These are phyloP conservation scores for Holacanthella duospinosa DNA, from an alignment of 2,888 invertebrate genomes.

Conservation along the genomic window DNA sequence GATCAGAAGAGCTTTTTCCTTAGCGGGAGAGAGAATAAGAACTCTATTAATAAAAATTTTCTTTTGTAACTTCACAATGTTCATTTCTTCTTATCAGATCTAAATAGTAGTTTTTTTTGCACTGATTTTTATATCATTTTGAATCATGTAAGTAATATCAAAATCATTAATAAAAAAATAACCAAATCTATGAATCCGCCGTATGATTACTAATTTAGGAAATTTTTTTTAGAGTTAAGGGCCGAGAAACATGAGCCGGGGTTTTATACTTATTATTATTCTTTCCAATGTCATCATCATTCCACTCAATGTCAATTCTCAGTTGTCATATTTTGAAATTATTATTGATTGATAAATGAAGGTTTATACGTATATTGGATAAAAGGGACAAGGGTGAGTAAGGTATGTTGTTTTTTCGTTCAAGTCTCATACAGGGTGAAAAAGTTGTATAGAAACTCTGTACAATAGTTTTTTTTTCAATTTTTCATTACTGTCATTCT, in stretches of 20 bases:
- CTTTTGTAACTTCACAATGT: not conserved
- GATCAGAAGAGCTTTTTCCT: slow-evolving; percentile 9
- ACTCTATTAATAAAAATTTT: not conserved
- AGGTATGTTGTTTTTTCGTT: not conserved
- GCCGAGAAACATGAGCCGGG: too few relatives aligned
- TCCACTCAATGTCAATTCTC: slow-evolving; percentile 2
- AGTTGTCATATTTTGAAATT: not conserved
- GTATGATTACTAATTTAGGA: too few relatives aligned
- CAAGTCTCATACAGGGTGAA: not conserved
- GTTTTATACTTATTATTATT: too few relatives aligned
- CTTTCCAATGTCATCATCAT: not conserved
- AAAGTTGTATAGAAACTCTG: not conserved
- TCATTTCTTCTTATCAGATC: too few relatives aligned
- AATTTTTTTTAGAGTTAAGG: too few relatives aligned
- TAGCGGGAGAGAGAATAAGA: not conserved
- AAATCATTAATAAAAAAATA: too few relatives aligned
- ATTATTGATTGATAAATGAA: slow-evolving; percentile 4
- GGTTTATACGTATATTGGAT: too few relatives aligned
- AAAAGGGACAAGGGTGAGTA: not conserved
- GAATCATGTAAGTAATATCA: too few relatives aligned
- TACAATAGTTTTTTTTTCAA: slow-evolving; percentile 1
- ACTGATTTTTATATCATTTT: too few relatives aligned
- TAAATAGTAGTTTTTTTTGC: too few relatives aligned
- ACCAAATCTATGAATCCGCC: too few relatives aligned
- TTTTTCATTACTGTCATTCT: not conserved